A percentile compares a stretch with the other conserved stretches of the same genome.
Conservation (phyloP, 2,113 vertebrate species). For the Lamprotornis superbus region DNA sequence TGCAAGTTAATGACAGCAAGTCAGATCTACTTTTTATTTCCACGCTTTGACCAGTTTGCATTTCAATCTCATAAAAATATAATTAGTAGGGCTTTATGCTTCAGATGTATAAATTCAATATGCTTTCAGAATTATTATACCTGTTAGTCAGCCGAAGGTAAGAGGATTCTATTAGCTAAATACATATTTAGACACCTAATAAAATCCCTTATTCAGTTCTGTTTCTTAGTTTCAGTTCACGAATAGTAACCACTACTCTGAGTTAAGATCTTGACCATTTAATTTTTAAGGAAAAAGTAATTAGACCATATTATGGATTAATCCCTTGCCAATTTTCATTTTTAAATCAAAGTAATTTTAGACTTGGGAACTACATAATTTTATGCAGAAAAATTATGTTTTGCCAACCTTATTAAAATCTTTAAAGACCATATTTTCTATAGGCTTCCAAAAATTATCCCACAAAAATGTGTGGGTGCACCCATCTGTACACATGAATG, state of each 20-base stretch:
- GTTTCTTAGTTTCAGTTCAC: slow-evolving; percentile 48
- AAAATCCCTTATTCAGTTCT: slow-evolving; percentile 26
- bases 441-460: slow-evolving; percentile 63
- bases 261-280: slow-evolving; percentile 67
- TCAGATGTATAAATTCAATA: slow-evolving; percentile 55
- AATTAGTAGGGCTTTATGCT: slow-evolving; percentile 37
- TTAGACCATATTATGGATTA: slow-evolving; percentile 62
- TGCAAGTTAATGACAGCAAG: slow-evolving; percentile 34
- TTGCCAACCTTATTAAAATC: slow-evolving; percentile 69
- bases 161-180: slow-evolving; percentile 67
- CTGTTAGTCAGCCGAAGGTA: slow-evolving; percentile 59
- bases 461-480: slow-evolving; percentile 58
- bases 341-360: slow-evolving; percentile 68
- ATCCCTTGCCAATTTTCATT: slow-evolving; percentile 68
- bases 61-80: slow-evolving; percentile 55
- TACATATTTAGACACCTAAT: slow-evolving; percentile 60
- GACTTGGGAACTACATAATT: slow-evolving; percentile 55
- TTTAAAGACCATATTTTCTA: slow-evolving; percentile 62
- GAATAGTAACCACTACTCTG: slow-evolving; percentile 28
- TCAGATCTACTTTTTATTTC: slow-evolving; percentile 51
- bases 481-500: slow-evolving; percentile 64
- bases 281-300: slow-evolving; percentile 62
- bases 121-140: slow-evolving; percentile 50
- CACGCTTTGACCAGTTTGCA: slow-evolving; percentile 42
- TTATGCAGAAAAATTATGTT: slow-evolving; percentile 57